Base-by-base conservation (phyloP, 2,113 vertebrate species). In the Echinops telfairi region DNA sequence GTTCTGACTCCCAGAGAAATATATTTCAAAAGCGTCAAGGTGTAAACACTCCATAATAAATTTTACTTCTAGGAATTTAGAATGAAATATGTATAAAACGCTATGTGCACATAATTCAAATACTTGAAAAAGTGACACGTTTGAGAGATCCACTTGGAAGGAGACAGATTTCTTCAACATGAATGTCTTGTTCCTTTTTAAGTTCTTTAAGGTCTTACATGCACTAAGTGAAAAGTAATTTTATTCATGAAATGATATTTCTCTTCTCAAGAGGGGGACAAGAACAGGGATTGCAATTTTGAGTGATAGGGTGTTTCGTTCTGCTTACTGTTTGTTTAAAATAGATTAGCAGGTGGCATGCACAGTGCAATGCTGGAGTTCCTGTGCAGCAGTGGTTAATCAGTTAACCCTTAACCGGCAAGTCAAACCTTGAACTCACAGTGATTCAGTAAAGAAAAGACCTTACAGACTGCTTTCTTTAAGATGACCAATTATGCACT, bases 171-270 rank as follows among this genome's bases (percentile, higher is more conserved):
- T 81, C 43, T 82, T 94, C 53, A 29, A 58, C 85, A 40, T 25
- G 31, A 7, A 9, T 68, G 11, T 47, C 25, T 33, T 47, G 9
- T 47, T 64, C 15, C 10, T 2, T 6, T 53, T 93, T 76, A 33
- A 47, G 19, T 90, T 58, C 36, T 66, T 20, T 88, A 47, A 83
- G 3, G 25, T 70, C 57, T 70, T 17, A 3, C 57, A n/a, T 60
- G 68, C 85, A 57, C 36, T 83, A 8, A 93, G 70, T 85, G 15
- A 6, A 88, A 83, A 86, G 33, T 16, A 29, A 86, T 88, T 93
- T 90, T 64, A 92, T 33, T 64, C 8, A 62, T 84, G 16, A 77
- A 93, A 29, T 66, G 23, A 93, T 6, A 17, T 78, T 88, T 92
- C 20, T 33, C 66, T 87, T 88, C 76, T 43, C n/a, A 66, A 78